phyloP scores from a whole-genome alignment of 1,140 invertebrate genomes.

The Heliothis subflexa region DNA sequence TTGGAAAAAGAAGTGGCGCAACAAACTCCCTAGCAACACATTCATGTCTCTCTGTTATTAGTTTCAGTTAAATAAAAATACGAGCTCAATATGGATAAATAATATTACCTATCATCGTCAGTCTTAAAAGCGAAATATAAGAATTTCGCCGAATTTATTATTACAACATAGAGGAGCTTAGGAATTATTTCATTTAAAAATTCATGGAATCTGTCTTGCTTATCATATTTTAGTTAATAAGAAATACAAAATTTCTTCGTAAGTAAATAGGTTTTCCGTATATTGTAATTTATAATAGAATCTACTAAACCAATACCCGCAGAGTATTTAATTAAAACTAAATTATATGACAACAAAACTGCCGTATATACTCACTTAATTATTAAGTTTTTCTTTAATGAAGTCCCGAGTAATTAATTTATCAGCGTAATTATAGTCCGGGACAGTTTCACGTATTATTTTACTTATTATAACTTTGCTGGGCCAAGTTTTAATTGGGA shows the following conservation, averaged over 20 bases:
- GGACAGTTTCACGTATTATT: slow-evolving; percentile 27
- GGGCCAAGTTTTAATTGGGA: slow-evolving; percentile 50
- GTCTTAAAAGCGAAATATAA: neutral
- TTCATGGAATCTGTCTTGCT: slow-evolving; percentile 12
- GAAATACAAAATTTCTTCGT: slow-evolving; percentile 11
- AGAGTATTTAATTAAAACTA: slow-evolving; percentile 8
- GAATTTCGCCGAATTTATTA: neutral
- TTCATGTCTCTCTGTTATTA: too few relatives aligned
- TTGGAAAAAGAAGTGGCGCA: too few relatives aligned
- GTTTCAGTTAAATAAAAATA: too few relatives aligned
- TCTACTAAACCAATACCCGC: neutral
- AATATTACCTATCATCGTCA: too few relatives aligned
- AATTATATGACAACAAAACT: slow-evolving; percentile 7
- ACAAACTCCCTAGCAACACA: too few relatives aligned
- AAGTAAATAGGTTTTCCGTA: slow-evolving; percentile 11
- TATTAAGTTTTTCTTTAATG: slow-evolving; percentile 18
- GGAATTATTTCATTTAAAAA: slow-evolving; percentile 19
- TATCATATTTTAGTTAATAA: slow-evolving; percentile 18
- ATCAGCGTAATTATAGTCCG: slow-evolving; percentile 32
- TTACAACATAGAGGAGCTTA: slow-evolving; percentile 4
- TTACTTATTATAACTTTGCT: slow-evolving; percentile 42
- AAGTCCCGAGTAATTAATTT: slow-evolving; percentile 12
- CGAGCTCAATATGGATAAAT: too few relatives aligned
- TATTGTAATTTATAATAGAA: neutral
- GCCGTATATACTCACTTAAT: neutral